Evolutionary conservation across 2,113 vertebrate genomes (phyloP).

Genomic region (Alethe castanea): DNA sequence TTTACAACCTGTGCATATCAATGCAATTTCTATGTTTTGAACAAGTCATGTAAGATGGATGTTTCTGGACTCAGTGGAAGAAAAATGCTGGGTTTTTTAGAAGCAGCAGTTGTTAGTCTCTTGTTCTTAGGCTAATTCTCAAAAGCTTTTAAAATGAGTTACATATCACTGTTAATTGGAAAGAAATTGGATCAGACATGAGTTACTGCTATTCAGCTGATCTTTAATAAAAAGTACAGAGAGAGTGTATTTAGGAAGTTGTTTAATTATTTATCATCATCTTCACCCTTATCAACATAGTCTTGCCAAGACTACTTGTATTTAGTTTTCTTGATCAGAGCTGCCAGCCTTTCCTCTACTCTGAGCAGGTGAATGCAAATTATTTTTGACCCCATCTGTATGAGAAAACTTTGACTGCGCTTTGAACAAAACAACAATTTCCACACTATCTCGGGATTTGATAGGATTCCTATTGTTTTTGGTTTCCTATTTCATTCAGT

Average conservation of each 20-base stretch:
- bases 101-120: not conserved
- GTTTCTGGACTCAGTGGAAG: not conserved
- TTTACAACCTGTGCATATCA: not conserved
- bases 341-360: not conserved
- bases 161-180: not conserved
- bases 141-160: not conserved
- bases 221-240: not conserved
- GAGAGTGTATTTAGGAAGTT: not conserved
- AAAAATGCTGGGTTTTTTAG: not conserved
- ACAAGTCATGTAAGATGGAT: fast-evolving
- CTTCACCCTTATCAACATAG: not conserved
- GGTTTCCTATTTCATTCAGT: not conserved
- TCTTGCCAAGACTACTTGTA: not conserved
- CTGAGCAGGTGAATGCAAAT: not conserved
- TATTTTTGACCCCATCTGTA: not conserved
- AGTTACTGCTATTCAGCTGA: not conserved
- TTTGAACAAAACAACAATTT: not conserved
- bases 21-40: not conserved
- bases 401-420: not conserved
- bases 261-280: not conserved
- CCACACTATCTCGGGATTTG: not conserved
- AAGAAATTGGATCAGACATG: not conserved
- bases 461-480: not conserved
- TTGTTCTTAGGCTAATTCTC: not conserved
- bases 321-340: not conserved